These are phyloP conservation scores for Lasioglossum vierecki DNA, from an alignment of 2,888 invertebrate species.

Conservation along the genomic window DNA sequence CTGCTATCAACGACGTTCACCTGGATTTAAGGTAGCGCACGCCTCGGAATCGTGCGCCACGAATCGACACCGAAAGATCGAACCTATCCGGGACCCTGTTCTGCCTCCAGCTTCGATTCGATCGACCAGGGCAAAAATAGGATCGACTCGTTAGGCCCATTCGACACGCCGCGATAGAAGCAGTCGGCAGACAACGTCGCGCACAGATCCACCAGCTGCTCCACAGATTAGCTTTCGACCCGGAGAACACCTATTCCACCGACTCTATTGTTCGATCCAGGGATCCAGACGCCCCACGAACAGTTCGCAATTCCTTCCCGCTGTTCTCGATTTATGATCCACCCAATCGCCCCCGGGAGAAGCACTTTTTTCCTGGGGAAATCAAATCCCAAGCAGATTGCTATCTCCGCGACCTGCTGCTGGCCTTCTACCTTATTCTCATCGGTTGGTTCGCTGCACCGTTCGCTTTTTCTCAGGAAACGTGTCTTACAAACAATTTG, in stretches of 20 bases:
- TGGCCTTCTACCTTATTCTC: neutral
- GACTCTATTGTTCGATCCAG: slow-evolving; percentile 55
- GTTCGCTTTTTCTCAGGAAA: no score
- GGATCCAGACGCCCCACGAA: slow-evolving; percentile 47
- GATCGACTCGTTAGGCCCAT: slow-evolving; percentile 38
- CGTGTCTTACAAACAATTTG: no score
- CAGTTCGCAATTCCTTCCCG: slow-evolving; percentile 51
- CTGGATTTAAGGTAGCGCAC: slow-evolving; percentile 38
- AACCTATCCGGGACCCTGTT: neutral
- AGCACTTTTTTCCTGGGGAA: slow-evolving; percentile 14
- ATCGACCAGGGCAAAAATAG: neutral
- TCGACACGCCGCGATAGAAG: slow-evolving; percentile 12
- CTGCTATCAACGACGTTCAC: slow-evolving; percentile 36
- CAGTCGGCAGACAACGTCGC: slow-evolving; percentile 30
- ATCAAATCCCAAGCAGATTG: slow-evolving; percentile 18
- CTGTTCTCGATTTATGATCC: slow-evolving; percentile 56
- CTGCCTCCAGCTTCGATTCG: neutral
- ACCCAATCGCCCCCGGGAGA: slow-evolving; percentile 40
- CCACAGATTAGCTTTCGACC: slow-evolving; percentile 62
- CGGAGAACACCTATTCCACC: slow-evolving; percentile 51
- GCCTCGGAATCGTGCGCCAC: slow-evolving; percentile 18
- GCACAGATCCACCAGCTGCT: slow-evolving; percentile 58
- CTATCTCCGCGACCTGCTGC: slow-evolving; percentile 22
- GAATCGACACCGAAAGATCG: neutral
- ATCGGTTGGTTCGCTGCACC: no score